phyloP scores from a whole-genome alignment of 2,797 vertebrate genomes.

The Crypturellus tataupa region DNA sequence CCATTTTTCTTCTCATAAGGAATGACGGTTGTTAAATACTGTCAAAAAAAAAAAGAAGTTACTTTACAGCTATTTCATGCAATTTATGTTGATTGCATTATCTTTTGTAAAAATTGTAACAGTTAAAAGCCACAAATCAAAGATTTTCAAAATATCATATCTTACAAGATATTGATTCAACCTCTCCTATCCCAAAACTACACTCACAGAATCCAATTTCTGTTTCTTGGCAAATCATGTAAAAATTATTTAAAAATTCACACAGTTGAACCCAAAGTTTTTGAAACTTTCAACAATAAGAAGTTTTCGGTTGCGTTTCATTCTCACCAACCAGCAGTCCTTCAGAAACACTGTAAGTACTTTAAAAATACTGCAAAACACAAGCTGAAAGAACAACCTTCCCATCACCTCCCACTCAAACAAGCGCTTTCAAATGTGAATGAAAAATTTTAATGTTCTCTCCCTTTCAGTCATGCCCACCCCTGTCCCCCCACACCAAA shows the following conservation, averaged over 20 bases:
- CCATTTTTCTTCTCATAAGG: conserved; percentile 95
- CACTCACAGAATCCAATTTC: neutral
- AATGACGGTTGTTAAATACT: conserved; percentile 99
- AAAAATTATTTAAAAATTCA: neutral
- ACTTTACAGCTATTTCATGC: neutral
- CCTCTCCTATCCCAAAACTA: neutral
- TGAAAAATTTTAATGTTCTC: neutral
- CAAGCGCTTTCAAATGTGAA: neutral
- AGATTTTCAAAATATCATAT: neutral
- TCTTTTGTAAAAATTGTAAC: neutral
- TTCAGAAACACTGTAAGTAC: neutral
- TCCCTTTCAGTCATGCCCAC: neutral
- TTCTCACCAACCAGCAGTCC: neutral
- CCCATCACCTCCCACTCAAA: neutral
- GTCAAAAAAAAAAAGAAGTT: conserved; percentile 63
- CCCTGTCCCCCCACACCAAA: neutral
- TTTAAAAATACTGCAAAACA: neutral
- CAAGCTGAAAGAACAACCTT: neutral
- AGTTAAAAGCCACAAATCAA: neutral
- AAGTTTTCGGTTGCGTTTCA: neutral
- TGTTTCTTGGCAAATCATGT: neutral
- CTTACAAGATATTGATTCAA: neutral
- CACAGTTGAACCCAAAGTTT: neutral
- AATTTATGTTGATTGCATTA: neutral
- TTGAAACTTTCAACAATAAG: neutral